These are phyloP conservation scores for Hesperophylax magnus DNA, from an alignment of 1,140 invertebrate genomes.

Conservation along the genomic window DNA sequence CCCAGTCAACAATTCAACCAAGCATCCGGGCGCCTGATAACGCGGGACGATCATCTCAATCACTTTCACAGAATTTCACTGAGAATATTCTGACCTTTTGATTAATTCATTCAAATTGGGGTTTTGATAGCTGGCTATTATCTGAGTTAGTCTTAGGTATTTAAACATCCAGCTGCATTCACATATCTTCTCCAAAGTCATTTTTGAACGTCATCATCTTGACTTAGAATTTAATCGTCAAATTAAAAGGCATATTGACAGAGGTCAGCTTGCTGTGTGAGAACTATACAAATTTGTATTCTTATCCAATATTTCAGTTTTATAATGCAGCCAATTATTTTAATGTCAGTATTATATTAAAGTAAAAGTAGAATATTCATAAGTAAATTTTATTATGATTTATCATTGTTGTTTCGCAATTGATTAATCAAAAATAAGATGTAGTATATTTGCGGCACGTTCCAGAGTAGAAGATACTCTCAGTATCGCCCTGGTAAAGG, in stretches of 20 bases:
- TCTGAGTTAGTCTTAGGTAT: not conserved
- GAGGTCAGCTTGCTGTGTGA: conserved; percentile 4
- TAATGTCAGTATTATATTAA: no score
- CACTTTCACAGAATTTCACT: not conserved
- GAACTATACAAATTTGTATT: not conserved
- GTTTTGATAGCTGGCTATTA: not conserved
- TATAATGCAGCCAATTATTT: no score
- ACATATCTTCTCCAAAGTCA: not conserved
- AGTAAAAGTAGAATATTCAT: no score
- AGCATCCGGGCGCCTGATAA: not conserved
- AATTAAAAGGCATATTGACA: not conserved
- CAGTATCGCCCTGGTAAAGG: no score
- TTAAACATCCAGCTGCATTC: not conserved
- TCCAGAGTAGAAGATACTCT: no score
- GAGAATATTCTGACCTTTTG: not conserved
- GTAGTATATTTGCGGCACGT: no score
- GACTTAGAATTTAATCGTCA: no score
- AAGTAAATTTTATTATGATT: no score
- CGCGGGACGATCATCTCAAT: not conserved
- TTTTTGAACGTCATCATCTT: not conserved
- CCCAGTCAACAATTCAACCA: conserved; percentile 8
- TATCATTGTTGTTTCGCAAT: no score
- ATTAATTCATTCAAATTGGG: not conserved
- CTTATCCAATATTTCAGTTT: not conserved
- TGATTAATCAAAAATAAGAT: no score